A percentile compares a stretch with the other conserved stretches of the same genome.
phyloP scores from a whole-genome alignment of 2,888 invertebrate genomes.

The Orthonevra nobilis region DNA sequence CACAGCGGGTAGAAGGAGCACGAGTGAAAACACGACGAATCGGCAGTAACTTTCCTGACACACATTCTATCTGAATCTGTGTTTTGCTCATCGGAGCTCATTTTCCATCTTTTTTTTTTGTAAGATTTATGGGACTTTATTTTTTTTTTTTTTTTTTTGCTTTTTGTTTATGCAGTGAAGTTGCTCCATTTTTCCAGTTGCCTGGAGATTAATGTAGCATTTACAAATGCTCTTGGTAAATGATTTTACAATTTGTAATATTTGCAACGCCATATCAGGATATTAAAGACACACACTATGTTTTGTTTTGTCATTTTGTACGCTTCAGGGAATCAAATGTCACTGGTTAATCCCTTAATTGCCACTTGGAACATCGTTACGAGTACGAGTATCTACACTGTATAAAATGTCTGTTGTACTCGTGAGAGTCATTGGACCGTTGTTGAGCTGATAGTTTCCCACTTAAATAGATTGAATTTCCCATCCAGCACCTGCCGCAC shows the following conservation, averaged over 20 bases:
- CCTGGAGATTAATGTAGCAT: conserved; percentile 62
- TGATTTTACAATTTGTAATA: conserved; percentile 61
- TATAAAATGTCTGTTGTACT: too few species aligned
- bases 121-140: conserved; percentile 13
- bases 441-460: conserved; percentile 8
- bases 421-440: too few species aligned
- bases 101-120: conserved; percentile 14
- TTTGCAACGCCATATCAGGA: conserved; percentile 18
- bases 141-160: neutral
- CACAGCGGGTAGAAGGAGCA: too few species aligned
- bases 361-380: conserved; percentile 54
- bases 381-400: neutral
- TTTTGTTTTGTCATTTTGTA: conserved; percentile 7
- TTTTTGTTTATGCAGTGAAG: neutral
- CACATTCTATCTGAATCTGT: neutral
- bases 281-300: conserved; percentile 9
- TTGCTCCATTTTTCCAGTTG: conserved; percentile 51
- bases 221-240: conserved; percentile 52
- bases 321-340: conserved; percentile 37
- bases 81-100: neutral
- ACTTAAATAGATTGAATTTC: conserved; percentile 52
- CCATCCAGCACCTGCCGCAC: neutral
- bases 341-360: conserved; percentile 58
- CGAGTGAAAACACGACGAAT: too few species aligned
- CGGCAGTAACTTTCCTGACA: too few species aligned